Conservation (phyloP, 2,113 vertebrate species). For the Peucedramus taeniatus region DNA sequence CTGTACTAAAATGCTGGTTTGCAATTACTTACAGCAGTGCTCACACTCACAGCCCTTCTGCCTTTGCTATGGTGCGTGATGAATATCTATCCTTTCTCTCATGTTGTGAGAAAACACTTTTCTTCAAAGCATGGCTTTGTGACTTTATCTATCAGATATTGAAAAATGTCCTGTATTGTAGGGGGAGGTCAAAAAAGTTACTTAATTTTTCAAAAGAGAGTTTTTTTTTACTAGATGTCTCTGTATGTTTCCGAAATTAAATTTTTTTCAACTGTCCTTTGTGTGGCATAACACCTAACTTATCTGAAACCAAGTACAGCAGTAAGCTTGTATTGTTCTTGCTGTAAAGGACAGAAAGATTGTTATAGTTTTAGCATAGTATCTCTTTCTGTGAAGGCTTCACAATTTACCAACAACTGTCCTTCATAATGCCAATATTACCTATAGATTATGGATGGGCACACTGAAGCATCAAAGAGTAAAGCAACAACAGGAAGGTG, state of each 20-base stretch:
- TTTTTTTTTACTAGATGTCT: not conserved
- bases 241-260: not conserved
- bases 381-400: not conserved
- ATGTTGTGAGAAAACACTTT: not conserved
- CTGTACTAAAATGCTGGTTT: constrained; percentile 8
- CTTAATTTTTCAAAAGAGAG: not conserved
- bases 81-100: not conserved
- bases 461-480: not conserved
- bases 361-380: not conserved
- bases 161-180: not conserved
- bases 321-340: not conserved
- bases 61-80: not conserved
- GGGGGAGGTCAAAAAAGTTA: not conserved
- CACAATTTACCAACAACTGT: not conserved
- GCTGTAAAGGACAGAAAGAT: not conserved
- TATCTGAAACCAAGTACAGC: not conserved
- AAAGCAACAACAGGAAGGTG: not conserved
- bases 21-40: not conserved
- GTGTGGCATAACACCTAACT: not conserved
- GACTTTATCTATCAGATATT: not conserved
- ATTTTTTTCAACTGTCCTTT: not conserved
- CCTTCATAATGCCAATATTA: not conserved
- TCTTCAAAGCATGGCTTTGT: not conserved
- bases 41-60: not conserved
- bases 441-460: not conserved